These are phyloP conservation scores for Embidobia sp. DNA, from an alignment of 2,888 invertebrate species.

Conservation along the genomic window DNA sequence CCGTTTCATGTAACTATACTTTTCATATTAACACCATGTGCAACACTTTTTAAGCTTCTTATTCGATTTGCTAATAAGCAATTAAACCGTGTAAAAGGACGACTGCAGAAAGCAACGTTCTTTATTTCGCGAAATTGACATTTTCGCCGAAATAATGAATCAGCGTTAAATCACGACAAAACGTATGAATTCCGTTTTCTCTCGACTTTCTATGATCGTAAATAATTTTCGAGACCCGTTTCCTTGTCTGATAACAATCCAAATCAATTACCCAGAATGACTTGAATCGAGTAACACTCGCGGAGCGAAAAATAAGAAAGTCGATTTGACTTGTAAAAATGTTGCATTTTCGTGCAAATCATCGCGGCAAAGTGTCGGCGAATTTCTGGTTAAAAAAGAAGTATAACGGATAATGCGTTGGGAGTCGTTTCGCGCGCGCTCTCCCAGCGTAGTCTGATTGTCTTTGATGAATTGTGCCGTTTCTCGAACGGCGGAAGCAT, in stretches of 20 bases:
- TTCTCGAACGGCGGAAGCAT: conserved; percentile 75
- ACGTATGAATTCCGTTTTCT: too few species aligned
- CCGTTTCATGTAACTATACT: background rate
- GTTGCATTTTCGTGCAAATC: conserved; percentile 54
- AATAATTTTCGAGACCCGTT: too few species aligned
- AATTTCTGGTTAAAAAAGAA: conserved; percentile 25
- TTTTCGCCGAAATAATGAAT: background rate
- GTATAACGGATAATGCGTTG: conserved; percentile 70
- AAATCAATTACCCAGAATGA: too few species aligned
- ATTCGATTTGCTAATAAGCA: too few species aligned
- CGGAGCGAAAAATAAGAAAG: conserved; percentile 42
- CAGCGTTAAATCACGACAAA: background rate
- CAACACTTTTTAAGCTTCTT: too few species aligned
- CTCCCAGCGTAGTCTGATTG: conserved; percentile 81
- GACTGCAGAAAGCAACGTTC: too few species aligned
- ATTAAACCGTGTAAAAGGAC: too few species aligned
- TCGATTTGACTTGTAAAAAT: conserved; percentile 27
- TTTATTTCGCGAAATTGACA: too few species aligned
- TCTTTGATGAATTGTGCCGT: conserved; percentile 80
- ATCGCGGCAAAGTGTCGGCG: conserved; percentile 38
- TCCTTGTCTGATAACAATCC: too few species aligned
- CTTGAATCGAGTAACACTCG: conserved; percentile 11
- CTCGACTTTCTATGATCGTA: conserved; percentile 14
- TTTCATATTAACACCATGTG: too few species aligned
- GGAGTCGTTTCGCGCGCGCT: conserved; percentile 74